Evolutionary conservation across 2,888 invertebrate genomes (phyloP), one percentile per base, ranked within the genome.

Genomic region (Rhagium mordax): DNA sequence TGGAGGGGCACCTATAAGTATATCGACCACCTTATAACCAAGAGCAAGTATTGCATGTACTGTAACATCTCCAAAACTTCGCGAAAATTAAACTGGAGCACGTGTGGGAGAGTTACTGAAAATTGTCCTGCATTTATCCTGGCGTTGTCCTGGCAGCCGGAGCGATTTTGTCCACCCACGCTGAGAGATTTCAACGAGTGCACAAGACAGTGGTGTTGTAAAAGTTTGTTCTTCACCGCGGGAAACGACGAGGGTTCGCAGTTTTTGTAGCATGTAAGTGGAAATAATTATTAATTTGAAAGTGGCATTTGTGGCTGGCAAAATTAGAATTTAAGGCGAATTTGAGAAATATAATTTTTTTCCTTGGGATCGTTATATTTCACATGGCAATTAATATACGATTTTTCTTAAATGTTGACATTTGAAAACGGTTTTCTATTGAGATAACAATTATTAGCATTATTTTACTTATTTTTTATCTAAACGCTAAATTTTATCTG

Each of bases 1-100:
- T 79, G 83, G 82, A 84, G 85, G 85, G 84, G 83, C 79, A 79
- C 76, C 79, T 85, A 85, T 84, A 85, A 85, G 85, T 85, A 85
- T 84, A 84, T 82, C 84, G 83, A 81, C 81, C 80, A 81, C 81
- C 82, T 81, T 76, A 81, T 81, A 80, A 75, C 72, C 75, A 81
- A 81, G 81, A 82, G 81, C 81, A 76, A 79, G 79, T 83, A 81
- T 81, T 80, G 82, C 83, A 82, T 82, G 82, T 68, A 59, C 72
- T 60, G 72, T 72, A 59, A 72, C 72, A 72, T 64, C 72, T 69
- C 69, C 69, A 62, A 64, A 72, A 64, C 64, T 59, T 69, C 69
- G 69, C 72, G 57, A 69, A 41, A 41, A 41, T 13, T 33, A 72
- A 62, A 61, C 41, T 69, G 57, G 57, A 68, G 60, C 64, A 69